phyloP scores from a whole-genome alignment of 2,113 vertebrate genomes.

The Amazona vittata region DNA sequence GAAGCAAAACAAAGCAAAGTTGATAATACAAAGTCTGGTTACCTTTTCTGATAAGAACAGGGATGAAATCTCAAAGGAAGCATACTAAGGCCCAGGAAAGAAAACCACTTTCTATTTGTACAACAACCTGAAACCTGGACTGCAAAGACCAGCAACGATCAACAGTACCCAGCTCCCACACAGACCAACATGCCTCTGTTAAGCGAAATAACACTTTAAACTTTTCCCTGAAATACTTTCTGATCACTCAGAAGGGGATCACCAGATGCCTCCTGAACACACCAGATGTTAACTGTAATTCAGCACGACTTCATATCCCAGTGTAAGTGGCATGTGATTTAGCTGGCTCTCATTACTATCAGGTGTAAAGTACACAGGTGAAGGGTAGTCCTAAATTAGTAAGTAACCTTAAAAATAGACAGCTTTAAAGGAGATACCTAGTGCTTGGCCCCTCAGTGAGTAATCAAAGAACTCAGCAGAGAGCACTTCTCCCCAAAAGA shows the following conservation, averaged over 20 bases:
- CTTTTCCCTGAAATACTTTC: background rate
- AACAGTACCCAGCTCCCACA: background rate
- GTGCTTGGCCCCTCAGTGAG: background rate
- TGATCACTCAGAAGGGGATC: background rate
- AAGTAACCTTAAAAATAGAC: background rate
- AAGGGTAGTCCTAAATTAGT: background rate
- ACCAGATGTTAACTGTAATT: background rate
- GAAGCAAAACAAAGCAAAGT: background rate
- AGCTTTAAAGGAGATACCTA: background rate
- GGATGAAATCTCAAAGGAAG: background rate
- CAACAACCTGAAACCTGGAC: background rate
- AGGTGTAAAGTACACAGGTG: background rate
- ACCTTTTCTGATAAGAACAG: constrained; percentile 1
- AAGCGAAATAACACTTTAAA: background rate
- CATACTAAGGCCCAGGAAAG: background rate
- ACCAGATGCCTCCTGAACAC: background rate
- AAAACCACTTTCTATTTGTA: background rate
- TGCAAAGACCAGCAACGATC: background rate
- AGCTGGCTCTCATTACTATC: background rate
- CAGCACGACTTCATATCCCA: background rate
- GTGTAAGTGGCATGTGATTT: background rate
- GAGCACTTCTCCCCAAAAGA: background rate
- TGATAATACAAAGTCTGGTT: constrained; percentile 6
- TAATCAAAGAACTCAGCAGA: background rate
- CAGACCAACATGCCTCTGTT: background rate